phyloP scores from a whole-genome alignment of 2,888 invertebrate genomes.

The Lasioglossum calceatum region DNA sequence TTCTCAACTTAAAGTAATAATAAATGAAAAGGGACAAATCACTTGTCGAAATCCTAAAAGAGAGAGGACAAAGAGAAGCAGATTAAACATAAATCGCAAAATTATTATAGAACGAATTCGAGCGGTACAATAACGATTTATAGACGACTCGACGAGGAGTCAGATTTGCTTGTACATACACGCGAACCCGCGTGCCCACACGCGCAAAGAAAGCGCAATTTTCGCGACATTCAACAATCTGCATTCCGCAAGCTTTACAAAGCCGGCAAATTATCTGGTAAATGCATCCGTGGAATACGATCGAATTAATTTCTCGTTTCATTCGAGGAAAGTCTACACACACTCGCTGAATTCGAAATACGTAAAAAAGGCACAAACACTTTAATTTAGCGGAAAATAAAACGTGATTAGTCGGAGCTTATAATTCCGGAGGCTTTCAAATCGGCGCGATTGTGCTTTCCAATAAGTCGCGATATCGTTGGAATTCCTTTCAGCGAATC shows the following conservation, averaged over 20 bases:
- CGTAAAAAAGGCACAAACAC: not conserved
- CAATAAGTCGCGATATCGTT: not conserved
- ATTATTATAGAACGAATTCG: not conserved
- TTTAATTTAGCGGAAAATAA: not conserved
- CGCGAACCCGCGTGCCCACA: not conserved
- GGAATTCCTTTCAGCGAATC: not conserved
- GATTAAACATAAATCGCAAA: not conserved
- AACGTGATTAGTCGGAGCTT: not conserved
- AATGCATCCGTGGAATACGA: not conserved
- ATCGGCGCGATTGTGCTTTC: not conserved
- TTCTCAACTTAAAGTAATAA: not conserved
- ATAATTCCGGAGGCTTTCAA: not conserved
- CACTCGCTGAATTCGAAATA: not conserved
- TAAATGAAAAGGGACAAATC: not conserved
- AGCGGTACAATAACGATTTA: not conserved
- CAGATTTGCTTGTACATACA: not conserved
- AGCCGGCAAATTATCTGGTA: not conserved
- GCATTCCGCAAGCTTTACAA: not conserved
- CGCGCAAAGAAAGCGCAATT: slow-evolving; percentile 6
- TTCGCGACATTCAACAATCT: not conserved
- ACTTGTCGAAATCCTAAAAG: not conserved
- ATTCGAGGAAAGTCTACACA: not conserved
- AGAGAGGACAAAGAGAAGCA: not conserved
- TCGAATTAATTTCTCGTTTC: slow-evolving; percentile 9
- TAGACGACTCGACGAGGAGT: not conserved